phyloP scores from a whole-genome alignment of 53 echinoderm and acorn worm species.

The Patiria pectinifera region DNA sequence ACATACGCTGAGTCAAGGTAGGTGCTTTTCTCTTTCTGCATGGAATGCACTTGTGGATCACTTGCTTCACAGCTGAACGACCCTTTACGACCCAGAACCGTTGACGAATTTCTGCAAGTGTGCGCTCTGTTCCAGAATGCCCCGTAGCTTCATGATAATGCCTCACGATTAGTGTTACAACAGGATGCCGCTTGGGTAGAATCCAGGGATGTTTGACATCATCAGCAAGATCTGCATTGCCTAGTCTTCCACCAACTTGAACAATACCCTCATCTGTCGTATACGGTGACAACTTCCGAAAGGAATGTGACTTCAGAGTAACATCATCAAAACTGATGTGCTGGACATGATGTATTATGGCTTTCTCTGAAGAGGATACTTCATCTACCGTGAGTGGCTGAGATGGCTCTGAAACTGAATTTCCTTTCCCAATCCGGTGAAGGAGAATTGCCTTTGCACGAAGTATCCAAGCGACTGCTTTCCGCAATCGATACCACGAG shows the following conservation, averaged over 20 bases:
- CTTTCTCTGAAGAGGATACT: background rate
- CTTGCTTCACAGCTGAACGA: slow-evolving; percentile 9
- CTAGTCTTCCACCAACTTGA: background rate
- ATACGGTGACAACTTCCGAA: background rate
- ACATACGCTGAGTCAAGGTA: slow-evolving; percentile 21
- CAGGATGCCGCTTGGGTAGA: slow-evolving; percentile 16
- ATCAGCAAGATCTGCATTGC: slow-evolving; percentile 9
- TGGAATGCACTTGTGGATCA: slow-evolving; percentile 39
- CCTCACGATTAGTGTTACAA: slow-evolving; percentile 31
- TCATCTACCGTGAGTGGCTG: background rate
- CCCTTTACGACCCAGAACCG: slow-evolving; percentile 52
- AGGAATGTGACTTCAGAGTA: background rate
- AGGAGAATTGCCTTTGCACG: slow-evolving; percentile 42
- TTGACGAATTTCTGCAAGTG: slow-evolving; percentile 36
- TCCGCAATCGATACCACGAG: slow-evolving; percentile 56
- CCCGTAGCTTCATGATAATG: slow-evolving; percentile 18
- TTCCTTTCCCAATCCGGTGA: background rate
- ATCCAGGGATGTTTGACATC: slow-evolving; percentile 27
- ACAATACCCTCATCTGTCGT: background rate
- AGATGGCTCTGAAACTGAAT: background rate
- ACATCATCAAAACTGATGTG: slow-evolving; percentile 14
- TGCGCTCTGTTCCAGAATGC: slow-evolving; percentile 36
- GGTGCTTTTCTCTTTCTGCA: slow-evolving; percentile 24
- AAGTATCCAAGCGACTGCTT: slow-evolving; percentile 58
- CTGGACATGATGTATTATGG: background rate